A percentile compares a stretch with the other conserved stretches of the same genome.
Conservation (phyloP, 2,888 invertebrate genomes). For the Thereva unica region DNA sequence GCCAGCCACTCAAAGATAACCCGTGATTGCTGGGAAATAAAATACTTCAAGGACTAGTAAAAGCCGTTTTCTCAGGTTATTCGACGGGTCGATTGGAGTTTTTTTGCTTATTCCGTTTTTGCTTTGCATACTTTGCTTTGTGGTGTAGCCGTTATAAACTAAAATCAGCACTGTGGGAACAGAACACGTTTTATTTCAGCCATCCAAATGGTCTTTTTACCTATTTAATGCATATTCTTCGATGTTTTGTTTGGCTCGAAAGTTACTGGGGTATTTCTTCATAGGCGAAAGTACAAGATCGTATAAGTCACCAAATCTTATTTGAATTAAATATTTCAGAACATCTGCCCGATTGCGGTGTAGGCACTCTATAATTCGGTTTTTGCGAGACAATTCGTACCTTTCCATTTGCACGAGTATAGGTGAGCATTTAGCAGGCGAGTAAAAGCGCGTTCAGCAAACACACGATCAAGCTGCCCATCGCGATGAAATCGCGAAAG, state of each 20-base stretch:
- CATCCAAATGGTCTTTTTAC: constrained; percentile 20
- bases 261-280: not conserved
- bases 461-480: not conserved
- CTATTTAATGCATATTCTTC: constrained; percentile 3
- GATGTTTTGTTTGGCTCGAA: not conserved
- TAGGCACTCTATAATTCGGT: too few species aligned
- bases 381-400: too few species aligned
- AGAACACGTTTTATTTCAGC: constrained; percentile 30
- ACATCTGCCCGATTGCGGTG: too few species aligned
- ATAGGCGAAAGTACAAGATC: not conserved
- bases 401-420: not conserved
- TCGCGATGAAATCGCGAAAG: constrained; percentile 1
- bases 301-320: not conserved
- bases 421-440: not conserved
- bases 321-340: too few species aligned
- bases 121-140: constrained; percentile 29
- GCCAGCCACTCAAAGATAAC: constrained; percentile 26
- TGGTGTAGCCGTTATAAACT: not conserved
- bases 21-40: constrained; percentile 40
- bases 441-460: not conserved
- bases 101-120: constrained; percentile 20
- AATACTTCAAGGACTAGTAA: constrained; percentile 42
- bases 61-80: constrained; percentile 42
- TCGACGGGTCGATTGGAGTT: constrained; percentile 35
- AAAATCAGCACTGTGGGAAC: constrained; percentile 20